These are phyloP conservation scores for Sitta europaea DNA, from an alignment of 2,113 vertebrate species.

Conservation along the genomic window DNA sequence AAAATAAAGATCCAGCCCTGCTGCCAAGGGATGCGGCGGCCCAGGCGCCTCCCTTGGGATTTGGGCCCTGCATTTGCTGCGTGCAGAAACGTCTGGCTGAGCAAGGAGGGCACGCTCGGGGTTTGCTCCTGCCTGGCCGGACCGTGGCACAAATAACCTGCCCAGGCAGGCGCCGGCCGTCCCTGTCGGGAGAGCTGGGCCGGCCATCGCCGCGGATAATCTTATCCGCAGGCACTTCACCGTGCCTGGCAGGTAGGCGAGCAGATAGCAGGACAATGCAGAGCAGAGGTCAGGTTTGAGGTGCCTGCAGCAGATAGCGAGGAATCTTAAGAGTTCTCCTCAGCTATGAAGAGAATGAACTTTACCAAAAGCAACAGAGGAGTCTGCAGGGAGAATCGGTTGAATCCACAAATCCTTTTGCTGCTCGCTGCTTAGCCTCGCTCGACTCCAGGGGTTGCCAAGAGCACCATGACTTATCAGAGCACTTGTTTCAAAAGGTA, in stretches of 20 bases:
- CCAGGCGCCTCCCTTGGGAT: neutral
- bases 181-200: neutral
- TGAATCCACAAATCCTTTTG: neutral
- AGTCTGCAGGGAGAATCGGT: neutral
- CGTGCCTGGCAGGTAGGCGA: neutral
- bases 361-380: neutral
- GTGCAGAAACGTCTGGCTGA: neutral
- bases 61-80: neutral
- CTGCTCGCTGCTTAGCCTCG: fast-evolving
- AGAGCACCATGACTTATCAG: neutral
- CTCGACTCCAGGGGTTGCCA: neutral
- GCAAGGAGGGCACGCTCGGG: fast-evolving
- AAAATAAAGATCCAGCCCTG: neutral
- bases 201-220: fast-evolving
- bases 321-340: neutral
- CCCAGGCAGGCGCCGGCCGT: neutral
- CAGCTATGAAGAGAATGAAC: neutral
- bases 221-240: neutral
- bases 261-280: neutral
- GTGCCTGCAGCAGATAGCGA: neutral
- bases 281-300: constrained; percentile 33
- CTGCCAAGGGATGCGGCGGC: neutral
- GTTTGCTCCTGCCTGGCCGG: neutral
- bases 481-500: fast-evolving
- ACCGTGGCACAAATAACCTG: neutral